Evolutionary conservation across 2,797 vertebrate species (phyloP).

Genomic region (Pelobates cultripes): DNA sequence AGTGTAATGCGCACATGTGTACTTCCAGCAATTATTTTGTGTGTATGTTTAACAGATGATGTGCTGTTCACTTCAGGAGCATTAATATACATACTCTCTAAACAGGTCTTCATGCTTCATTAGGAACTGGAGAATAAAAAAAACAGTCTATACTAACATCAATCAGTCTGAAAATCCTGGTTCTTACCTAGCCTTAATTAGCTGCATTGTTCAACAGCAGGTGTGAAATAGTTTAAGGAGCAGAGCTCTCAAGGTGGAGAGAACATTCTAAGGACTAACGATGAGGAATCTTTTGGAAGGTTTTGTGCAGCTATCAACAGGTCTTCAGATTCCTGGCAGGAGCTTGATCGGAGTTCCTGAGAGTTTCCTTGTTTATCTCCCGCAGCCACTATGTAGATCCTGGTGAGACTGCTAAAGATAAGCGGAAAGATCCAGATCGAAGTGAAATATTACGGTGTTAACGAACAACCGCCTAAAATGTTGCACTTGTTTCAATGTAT

Average conservation of each 20-base stretch:
- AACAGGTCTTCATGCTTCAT: slow-evolving; percentile 21
- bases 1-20: too few relatives aligned
- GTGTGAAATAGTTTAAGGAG: slow-evolving; percentile 26
- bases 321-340: neutral
- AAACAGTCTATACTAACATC: slow-evolving; percentile 9
- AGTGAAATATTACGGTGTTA: neutral
- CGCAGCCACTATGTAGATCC: neutral
- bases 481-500: neutral
- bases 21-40: too few relatives aligned
- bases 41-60: neutral
- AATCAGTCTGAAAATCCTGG: slow-evolving; percentile 21
- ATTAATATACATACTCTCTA: slow-evolving; percentile 10
- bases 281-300: neutral
- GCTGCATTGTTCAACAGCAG: slow-evolving; percentile 29
- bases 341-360: neutral
- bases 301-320: neutral
- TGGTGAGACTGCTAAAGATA: slow-evolving; percentile 4
- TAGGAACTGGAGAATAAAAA: slow-evolving; percentile 23
- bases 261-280: neutral
- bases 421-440: neutral
- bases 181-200: slow-evolving; percentile 25
- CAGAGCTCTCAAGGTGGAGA: slow-evolving; percentile 27
- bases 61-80: neutral
- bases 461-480: neutral
- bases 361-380: neutral